These are phyloP conservation scores for Clarias fuscus DNA, from an alignment of 2,797 vertebrate species.

Conservation along the genomic window DNA sequence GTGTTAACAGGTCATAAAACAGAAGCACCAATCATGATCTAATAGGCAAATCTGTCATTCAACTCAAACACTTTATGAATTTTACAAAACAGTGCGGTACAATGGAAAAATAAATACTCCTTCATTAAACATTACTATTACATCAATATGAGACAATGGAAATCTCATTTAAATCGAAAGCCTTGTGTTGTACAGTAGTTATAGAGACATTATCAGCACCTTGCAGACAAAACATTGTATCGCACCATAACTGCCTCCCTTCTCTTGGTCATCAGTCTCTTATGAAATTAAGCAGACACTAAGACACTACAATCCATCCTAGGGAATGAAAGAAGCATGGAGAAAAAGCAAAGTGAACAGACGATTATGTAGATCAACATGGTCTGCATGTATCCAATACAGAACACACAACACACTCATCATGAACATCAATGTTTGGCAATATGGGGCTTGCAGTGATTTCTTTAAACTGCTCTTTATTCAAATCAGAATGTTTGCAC, in stretches of 20 bases:
- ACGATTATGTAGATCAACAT: background rate
- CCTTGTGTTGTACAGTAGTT: background rate
- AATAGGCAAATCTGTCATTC: background rate
- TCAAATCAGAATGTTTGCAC: no score
- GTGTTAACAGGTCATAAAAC: background rate
- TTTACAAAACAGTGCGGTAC: no score
- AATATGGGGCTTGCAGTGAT: no score
- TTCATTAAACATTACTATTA: background rate
- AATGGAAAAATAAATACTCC: background rate
- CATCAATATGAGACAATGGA: background rate
- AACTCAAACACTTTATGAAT: background rate
- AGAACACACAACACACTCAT: background rate
- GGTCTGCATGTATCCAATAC: no score
- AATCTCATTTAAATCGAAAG: background rate
- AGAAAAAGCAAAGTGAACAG: background rate
- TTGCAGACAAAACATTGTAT: background rate
- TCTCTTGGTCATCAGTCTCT: background rate
- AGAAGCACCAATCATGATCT: background rate
- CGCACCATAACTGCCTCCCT: background rate
- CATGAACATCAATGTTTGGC: no score
- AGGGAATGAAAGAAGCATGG: background rate
- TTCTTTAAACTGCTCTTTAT: no score
- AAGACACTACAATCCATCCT: background rate
- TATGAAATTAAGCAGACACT: background rate
- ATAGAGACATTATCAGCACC: constrained; percentile 17